phyloP scores from a whole-genome alignment of 2,888 invertebrate species.

The Smittia aterrima region DNA sequence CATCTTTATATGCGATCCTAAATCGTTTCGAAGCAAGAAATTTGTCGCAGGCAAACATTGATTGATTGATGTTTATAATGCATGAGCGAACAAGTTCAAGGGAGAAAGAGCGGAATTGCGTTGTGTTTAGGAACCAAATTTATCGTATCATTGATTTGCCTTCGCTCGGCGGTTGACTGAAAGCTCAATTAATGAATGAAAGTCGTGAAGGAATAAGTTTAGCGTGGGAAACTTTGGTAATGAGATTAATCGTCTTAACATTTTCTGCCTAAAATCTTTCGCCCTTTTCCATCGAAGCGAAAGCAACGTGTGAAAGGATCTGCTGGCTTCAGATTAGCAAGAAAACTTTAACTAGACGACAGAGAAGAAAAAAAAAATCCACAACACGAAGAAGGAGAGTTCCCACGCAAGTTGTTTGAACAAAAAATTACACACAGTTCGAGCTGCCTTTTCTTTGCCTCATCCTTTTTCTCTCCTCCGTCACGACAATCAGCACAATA shows the following conservation, averaged over 20 bases:
- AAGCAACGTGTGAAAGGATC: conserved; percentile 1
- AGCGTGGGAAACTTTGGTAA: neutral
- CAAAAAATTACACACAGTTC: neutral
- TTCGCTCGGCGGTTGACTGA: neutral
- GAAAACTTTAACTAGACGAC: neutral
- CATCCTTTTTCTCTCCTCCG: neutral
- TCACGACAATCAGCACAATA: neutral
- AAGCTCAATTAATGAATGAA: neutral
- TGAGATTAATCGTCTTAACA: neutral
- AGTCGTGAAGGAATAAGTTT: neutral
- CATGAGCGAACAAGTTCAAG: conserved; percentile 17
- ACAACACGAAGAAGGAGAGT: neutral
- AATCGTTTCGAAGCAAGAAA: neutral
- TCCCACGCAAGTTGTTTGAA: conserved; percentile 16
- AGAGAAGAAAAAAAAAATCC: neutral
- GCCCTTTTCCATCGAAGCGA: neutral
- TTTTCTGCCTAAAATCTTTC: neutral
- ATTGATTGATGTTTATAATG: conserved; percentile 13
- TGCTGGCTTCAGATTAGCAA: neutral
- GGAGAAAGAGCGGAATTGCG: neutral
- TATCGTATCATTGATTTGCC: neutral
- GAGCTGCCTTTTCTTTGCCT: neutral
- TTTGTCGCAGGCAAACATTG: neutral
- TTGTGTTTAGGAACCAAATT: conserved; percentile 4
- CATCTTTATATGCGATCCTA: neutral